These are phyloP conservation scores for Hydropsyche tenuis DNA, from an alignment of 1,140 invertebrate species.

Conservation along the genomic window DNA sequence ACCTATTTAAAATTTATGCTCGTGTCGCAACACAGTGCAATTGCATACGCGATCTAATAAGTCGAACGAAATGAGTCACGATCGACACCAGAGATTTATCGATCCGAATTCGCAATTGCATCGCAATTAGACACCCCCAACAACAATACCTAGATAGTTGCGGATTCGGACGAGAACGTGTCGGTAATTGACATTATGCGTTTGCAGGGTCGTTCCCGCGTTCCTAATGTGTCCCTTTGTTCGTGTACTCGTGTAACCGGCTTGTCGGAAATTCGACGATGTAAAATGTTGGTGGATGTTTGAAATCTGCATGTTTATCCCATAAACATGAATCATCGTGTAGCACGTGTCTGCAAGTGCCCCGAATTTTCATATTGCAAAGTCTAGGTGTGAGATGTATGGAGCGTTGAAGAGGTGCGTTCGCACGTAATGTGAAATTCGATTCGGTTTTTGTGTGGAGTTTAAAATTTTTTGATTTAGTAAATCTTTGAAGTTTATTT, in stretches of 20 bases:
- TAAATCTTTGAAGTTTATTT: no score
- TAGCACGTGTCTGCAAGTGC: slow-evolving; percentile 44
- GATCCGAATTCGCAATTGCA: no score
- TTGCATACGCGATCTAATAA: neutral
- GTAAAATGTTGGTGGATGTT: neutral
- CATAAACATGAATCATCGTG: slow-evolving; percentile 47
- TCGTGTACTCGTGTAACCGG: no score
- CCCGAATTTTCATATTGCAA: slow-evolving; percentile 34
- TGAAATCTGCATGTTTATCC: slow-evolving; percentile 49
- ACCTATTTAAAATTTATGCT: slow-evolving; percentile 18
- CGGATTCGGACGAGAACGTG: slow-evolving; percentile 6
- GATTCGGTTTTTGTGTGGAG: no score
- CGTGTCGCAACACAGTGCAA: neutral
- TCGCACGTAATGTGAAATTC: no score
- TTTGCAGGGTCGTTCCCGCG: no score
- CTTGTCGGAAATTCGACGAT: no score
- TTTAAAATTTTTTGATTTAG: no score
- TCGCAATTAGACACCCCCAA: no score
- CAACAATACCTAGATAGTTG: no score
- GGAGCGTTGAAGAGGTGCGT: no score
- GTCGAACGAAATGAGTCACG: slow-evolving; percentile 2
- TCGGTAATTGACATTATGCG: neutral
- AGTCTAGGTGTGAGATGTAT: slow-evolving; percentile 2
- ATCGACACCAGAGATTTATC: no score
- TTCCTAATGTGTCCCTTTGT: neutral